Percentiles rank a stretch among this genome's conserved stretches.
These are phyloP conservation scores for Apamea epomidion DNA, from an alignment of 2,888 invertebrate species.

Conservation along the genomic window DNA sequence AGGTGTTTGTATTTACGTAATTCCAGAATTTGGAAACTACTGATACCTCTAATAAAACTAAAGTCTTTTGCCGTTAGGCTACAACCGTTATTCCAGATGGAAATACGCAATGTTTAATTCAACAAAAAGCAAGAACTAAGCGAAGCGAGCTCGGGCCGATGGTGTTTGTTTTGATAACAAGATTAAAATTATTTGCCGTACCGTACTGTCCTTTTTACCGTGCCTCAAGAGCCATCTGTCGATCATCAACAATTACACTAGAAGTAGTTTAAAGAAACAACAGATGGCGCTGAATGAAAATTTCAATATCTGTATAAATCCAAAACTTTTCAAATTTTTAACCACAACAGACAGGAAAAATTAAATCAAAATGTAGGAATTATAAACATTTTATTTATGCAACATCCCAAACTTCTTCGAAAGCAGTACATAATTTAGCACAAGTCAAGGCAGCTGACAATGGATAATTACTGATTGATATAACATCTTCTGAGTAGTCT, in stretches of 20 bases:
- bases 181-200: neutral
- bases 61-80: neutral
- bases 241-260: neutral
- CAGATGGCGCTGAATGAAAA: conserved; percentile 22
- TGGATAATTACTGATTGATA: conserved; percentile 99
- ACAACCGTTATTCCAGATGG: neutral
- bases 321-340: neutral
- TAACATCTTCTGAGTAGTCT: conserved; percentile 97
- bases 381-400: conserved; percentile 81
- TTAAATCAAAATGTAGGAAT: neutral
- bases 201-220: neutral
- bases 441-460: conserved; percentile 99
- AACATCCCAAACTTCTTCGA: conserved; percentile 98
- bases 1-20: too few relatives aligned
- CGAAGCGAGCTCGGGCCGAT: neutral
- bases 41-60: neutral
- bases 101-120: conserved; percentile 1
- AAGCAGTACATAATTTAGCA: conserved; percentile 97
- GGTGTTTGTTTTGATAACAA: neutral
- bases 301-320: too few relatives aligned
- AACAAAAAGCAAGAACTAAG: conserved; percentile 5
- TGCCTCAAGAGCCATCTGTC: conserved; percentile 27
- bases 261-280: neutral
- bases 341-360: neutral
- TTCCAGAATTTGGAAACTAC: neutral